Percentiles rank a stretch among this genome's conserved stretches.
Evolutionary conservation across 2,888 invertebrate species (phyloP).

Genomic region (Rugalucina vietnamica): DNA sequence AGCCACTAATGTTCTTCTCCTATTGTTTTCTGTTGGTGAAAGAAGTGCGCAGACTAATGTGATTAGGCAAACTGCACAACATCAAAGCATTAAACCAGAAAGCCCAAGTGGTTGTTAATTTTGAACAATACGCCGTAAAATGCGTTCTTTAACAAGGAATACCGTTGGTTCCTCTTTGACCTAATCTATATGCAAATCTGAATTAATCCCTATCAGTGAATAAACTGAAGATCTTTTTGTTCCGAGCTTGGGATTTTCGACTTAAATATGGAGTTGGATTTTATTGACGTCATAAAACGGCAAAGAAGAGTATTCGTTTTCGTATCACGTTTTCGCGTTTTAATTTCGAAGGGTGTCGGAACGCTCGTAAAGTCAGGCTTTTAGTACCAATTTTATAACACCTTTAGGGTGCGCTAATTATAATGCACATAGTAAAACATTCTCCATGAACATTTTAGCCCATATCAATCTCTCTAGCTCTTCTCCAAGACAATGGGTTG

Average conservation of each 20-base stretch:
- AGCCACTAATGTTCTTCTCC: not conserved
- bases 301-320: slow-evolving; percentile 62
- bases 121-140: slow-evolving; percentile 43
- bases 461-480: not conserved
- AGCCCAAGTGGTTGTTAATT: slow-evolving; percentile 41
- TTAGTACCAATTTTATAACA: slow-evolving; percentile 58
- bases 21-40: not conserved
- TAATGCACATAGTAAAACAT: slow-evolving; percentile 64
- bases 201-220: slow-evolving; percentile 52
- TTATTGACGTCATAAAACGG: slow-evolving; percentile 63
- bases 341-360: slow-evolving; percentile 66
- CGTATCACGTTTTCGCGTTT: slow-evolving; percentile 60
- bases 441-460: slow-evolving; percentile 50
- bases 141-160: not conserved
- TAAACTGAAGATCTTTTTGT: not conserved
- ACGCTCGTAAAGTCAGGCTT: slow-evolving; percentile 57
- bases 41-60: not conserved
- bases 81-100: slow-evolving; percentile 42
- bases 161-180: slow-evolving; percentile 40
- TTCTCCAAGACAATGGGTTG: not conserved
- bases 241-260: slow-evolving; percentile 40
- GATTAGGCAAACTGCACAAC: slow-evolving; percentile 19
- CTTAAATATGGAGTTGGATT: slow-evolving; percentile 57
- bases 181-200: slow-evolving; percentile 64
- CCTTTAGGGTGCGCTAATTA: slow-evolving; percentile 65